Conservation (phyloP, 1,140 invertebrate species). For the Sesamia nonagrioides region DNA sequence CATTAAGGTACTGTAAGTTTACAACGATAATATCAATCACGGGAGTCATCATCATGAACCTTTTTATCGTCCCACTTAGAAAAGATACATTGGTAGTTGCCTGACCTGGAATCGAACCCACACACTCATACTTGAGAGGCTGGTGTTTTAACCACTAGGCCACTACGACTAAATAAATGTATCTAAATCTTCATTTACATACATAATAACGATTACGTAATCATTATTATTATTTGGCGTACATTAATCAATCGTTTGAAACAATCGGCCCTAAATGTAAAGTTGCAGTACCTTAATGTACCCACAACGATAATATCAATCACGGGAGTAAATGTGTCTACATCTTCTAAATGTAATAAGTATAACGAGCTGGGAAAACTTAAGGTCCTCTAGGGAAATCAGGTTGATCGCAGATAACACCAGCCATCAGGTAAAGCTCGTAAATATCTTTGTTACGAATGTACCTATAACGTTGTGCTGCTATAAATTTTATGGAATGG, state of each 20-base stretch:
- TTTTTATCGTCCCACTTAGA: too few relatives aligned
- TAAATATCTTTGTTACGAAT: conserved; percentile 31
- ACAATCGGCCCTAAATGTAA: background rate
- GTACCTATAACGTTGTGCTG: conserved; percentile 29
- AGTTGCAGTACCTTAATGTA: background rate
- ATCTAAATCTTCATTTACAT: too few relatives aligned
- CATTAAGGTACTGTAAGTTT: too few relatives aligned
- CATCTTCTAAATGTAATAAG: conserved; percentile 30
- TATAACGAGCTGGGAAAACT: conserved; percentile 42
- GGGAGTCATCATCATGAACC: too few relatives aligned
- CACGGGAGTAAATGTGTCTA: conserved; percentile 8
- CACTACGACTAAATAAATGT: too few relatives aligned
- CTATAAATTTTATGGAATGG: conserved; percentile 31
- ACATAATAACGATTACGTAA: too few relatives aligned
- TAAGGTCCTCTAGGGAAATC: conserved; percentile 36
- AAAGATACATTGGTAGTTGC: too few relatives aligned
- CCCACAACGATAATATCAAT: conserved; percentile 28
- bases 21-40: conserved; percentile 34
- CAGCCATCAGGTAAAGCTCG: conserved; percentile 26
- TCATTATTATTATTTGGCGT: too few relatives aligned
- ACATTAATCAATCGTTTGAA: too few relatives aligned
- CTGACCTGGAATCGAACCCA: too few relatives aligned
- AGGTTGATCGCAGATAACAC: conserved; percentile 34
- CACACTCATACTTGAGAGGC: too few relatives aligned
- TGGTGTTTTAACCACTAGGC: too few relatives aligned